These are phyloP conservation scores for Dasysyrphus tricinctus DNA, from an alignment of 2,888 invertebrate species.

Conservation along the genomic window DNA sequence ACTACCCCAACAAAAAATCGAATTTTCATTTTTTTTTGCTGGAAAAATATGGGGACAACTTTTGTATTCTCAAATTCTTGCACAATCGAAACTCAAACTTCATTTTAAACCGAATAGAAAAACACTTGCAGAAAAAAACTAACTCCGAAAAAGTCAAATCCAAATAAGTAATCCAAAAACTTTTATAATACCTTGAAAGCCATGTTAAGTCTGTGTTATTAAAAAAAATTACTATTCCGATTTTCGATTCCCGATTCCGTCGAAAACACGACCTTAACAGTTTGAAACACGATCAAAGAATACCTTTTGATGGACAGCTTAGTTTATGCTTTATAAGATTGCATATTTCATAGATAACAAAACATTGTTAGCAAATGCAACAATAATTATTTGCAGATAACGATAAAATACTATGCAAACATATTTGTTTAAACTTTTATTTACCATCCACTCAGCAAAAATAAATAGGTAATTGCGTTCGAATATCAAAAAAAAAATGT, in stretches of 20 bases:
- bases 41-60: too few relatives aligned
- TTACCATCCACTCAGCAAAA: conserved; percentile 2
- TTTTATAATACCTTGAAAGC: neutral
- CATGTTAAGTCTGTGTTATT: neutral
- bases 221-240: neutral
- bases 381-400: conserved; percentile 5
- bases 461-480: neutral
- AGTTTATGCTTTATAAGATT: conserved; percentile 38
- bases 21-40: too few relatives aligned
- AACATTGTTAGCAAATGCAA: neutral
- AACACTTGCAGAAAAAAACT: too few relatives aligned
- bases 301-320: neutral
- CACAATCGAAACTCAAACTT: too few relatives aligned
- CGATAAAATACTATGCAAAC: conserved; percentile 13
- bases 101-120: too few relatives aligned
- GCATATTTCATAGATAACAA: conserved; percentile 22
- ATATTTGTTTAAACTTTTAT: neutral
- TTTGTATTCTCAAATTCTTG: too few relatives aligned
- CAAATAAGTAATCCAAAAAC: too few relatives aligned
- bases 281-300: conserved; percentile 8
- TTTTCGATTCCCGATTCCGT: neutral
- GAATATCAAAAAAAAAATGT: neutral
- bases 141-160: too few relatives aligned
- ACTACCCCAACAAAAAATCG: too few relatives aligned
- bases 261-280: neutral